Percentiles rank a stretch among this genome's conserved stretches.
phyloP scores from a whole-genome alignment of 2,113 vertebrate species.

The Egretta garzetta region DNA sequence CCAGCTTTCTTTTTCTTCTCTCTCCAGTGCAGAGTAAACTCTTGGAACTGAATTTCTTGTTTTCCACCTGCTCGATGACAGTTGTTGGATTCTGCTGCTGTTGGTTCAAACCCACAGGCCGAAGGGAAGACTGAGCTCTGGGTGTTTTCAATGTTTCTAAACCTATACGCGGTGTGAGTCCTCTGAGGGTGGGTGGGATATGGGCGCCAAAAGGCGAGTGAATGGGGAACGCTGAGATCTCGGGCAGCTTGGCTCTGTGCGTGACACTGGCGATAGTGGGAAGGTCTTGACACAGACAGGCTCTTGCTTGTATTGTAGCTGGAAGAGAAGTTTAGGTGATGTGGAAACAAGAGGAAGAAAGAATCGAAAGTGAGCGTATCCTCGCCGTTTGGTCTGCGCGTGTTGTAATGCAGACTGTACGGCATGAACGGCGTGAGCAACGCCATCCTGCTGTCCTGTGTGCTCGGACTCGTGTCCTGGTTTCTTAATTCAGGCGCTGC shows the following conservation, averaged over 20 bases:
- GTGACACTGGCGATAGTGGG: rapidly evolving
- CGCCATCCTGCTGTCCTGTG: neutral
- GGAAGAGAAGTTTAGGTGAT: neutral
- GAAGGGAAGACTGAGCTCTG: neutral
- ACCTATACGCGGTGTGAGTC: rapidly evolving
- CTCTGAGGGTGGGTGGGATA: neutral
- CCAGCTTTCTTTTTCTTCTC: neutral
- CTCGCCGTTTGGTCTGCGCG: neutral
- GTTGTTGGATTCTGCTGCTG: neutral
- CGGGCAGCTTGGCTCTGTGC: neutral
- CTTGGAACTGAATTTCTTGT: neutral
- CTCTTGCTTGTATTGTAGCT: neutral
- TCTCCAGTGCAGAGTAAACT: neutral
- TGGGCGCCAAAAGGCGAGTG: neutral
- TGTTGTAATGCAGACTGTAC: rapidly evolving
- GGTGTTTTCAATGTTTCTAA: neutral
- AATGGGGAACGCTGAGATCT: neutral
- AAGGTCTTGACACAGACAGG: neutral
- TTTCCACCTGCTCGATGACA: neutral
- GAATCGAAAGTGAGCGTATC: neutral
- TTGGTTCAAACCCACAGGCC: neutral
- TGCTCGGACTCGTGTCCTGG: rapidly evolving
- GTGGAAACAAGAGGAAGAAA: neutral
- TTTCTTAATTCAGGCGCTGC: neutral
- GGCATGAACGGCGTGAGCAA: rapidly evolving